Evolutionary conservation across 2,113 vertebrate genomes (phyloP).

Genomic region (Rhegmatorhina hoffmannsi): DNA sequence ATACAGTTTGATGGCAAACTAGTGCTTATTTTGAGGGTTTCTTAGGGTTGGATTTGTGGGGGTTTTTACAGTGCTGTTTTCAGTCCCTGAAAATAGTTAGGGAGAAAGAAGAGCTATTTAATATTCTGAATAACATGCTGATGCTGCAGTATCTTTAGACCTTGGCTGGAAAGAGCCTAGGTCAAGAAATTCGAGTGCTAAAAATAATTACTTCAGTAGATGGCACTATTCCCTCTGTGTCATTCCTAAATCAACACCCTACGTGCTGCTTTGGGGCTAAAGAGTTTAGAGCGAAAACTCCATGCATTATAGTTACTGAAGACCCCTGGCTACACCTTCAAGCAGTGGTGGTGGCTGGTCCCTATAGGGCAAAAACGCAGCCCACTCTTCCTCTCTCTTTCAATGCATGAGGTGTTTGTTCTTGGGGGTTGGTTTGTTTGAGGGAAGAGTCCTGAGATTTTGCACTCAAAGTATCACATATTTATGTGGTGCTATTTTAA

Average conservation of each 20-base stretch:
- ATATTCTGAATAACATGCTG: not conserved
- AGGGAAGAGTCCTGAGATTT: not conserved
- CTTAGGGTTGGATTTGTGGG: not conserved
- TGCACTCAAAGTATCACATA: not conserved
- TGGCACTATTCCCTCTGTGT: constrained; percentile 61
- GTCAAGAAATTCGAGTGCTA: not conserved
- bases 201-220: constrained; percentile 47
- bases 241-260: not conserved
- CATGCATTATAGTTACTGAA: not conserved
- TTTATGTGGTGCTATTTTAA: constrained; percentile 7
- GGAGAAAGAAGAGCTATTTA: not conserved
- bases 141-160: not conserved
- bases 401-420: not conserved
- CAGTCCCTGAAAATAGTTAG: not conserved
- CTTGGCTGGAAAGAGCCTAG: not conserved
- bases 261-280: not conserved
- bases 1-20: not conserved
- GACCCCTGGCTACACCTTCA: not conserved
- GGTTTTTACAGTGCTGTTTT: not conserved
- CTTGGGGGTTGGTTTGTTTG: not conserved
- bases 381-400: not conserved
- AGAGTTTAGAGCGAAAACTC: not conserved
- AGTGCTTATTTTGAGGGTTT: not conserved
- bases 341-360: not conserved
- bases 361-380: not conserved